A percentile compares a stretch with the other conserved stretches of the same genome.
Conservation (phyloP, 2,113 vertebrate species). For the Donacobius atricapilla region DNA sequence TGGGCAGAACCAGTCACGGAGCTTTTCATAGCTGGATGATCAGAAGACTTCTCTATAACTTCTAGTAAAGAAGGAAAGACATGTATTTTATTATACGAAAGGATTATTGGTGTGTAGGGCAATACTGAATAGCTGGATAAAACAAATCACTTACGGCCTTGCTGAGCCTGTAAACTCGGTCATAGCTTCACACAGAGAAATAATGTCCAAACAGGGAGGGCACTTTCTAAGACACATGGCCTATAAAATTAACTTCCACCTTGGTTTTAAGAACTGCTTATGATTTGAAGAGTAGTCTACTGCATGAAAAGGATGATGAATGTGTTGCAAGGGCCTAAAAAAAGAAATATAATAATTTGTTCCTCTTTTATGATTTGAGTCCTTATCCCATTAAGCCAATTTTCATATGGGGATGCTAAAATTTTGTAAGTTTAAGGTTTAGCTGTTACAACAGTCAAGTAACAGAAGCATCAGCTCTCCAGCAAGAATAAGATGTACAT, state of each 20-base stretch:
- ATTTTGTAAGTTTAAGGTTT: background rate
- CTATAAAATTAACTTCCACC: background rate
- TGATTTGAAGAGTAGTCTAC: background rate
- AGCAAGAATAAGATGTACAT: fast-evolving
- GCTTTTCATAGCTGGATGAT: constrained; percentile 59
- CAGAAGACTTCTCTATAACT: constrained; percentile 55
- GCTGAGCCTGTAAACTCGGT: background rate
- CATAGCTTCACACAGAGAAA: background rate
- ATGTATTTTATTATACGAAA: constrained; percentile 22
- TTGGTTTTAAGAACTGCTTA: background rate
- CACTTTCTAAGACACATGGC: background rate
- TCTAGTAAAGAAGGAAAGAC: background rate
- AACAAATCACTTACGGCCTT: background rate
- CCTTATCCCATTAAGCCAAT: background rate
- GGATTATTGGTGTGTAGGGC: background rate
- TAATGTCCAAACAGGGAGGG: background rate
- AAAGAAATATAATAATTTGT: background rate
- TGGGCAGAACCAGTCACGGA: constrained; percentile 61
- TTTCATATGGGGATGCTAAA: background rate
- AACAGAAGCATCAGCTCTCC: background rate
- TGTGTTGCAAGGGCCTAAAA: background rate
- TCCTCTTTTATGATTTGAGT: background rate
- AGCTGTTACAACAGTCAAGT: background rate
- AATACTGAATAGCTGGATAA: background rate
- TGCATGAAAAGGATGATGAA: background rate